These are phyloP conservation scores for Lasioglossum vierecki DNA, from an alignment of 2,888 invertebrate genomes.

Conservation along the genomic window DNA sequence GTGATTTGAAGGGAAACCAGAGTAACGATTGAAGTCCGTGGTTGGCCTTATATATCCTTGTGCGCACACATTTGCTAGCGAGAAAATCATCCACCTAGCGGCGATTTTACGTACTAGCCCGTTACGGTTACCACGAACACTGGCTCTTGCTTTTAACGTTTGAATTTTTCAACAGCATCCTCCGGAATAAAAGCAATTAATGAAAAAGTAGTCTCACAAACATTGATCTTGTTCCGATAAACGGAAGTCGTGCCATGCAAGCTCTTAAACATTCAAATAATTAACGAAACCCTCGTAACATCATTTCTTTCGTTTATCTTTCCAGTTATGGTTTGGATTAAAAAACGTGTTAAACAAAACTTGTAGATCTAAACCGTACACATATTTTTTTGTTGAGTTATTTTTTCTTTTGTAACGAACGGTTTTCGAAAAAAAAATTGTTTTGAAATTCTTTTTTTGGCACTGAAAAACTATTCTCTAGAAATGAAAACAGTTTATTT, in stretches of 20 bases:
- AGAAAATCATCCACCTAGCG: neutral
- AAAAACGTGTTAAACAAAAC: neutral
- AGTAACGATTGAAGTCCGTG: conserved; percentile 60
- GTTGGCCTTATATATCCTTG: neutral
- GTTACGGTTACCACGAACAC: neutral
- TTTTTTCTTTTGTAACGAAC: neutral
- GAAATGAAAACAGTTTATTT: too few species aligned
- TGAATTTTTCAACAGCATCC: neutral
- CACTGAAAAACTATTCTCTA: neutral
- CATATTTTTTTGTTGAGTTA: neutral
- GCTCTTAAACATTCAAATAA: neutral
- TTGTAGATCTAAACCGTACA: neutral
- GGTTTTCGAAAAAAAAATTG: neutral
- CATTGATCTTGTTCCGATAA: neutral
- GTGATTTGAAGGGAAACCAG: conserved; percentile 83
- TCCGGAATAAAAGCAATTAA: neutral
- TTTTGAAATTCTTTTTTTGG: too few species aligned
- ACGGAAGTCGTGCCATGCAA: neutral
- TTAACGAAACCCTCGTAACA: neutral
- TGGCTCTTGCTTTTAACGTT: neutral
- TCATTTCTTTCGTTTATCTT: neutral
- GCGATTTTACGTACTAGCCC: neutral
- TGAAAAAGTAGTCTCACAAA: neutral
- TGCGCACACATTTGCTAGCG: neutral
- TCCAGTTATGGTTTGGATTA: neutral